phyloP scores from a whole-genome alignment of 2,113 vertebrate genomes.

The Ophthalmolycus amberensis region DNA sequence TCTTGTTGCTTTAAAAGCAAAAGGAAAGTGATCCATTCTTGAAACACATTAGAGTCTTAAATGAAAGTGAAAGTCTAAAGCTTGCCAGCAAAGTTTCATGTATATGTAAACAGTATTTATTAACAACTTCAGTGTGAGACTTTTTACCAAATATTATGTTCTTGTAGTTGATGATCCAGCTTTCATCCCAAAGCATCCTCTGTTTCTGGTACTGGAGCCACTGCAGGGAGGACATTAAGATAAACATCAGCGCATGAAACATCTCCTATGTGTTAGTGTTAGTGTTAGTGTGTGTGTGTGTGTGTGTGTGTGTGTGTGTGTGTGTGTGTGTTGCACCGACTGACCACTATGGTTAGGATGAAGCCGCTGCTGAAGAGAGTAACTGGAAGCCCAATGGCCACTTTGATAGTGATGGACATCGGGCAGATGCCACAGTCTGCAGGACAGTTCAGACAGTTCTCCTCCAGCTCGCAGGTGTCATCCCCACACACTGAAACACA shows the following conservation, averaged over 20 bases:
- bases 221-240: slow-evolving; percentile 54
- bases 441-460: slow-evolving; percentile 83
- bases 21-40: not conserved
- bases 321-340: slow-evolving; percentile 15
- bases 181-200: slow-evolving; percentile 87
- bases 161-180: slow-evolving; percentile 86
- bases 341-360: slow-evolving; percentile 83
- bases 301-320: slow-evolving; percentile 20
- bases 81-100: not conserved
- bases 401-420: slow-evolving; percentile 80
- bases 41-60: not conserved
- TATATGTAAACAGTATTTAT: not conserved
- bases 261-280: not conserved
- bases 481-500: slow-evolving; percentile 82
- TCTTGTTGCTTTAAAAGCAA: not conserved
- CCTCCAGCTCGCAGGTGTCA: slow-evolving; percentile 77
- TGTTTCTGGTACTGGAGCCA: slow-evolving; percentile 87
- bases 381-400: slow-evolving; percentile 82
- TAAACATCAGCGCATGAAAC: slow-evolving; percentile 14
- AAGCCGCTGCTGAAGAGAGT: slow-evolving; percentile 82
- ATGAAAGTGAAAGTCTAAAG: slow-evolving; percentile 9
- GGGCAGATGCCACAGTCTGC: slow-evolving; percentile 85
- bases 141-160: slow-evolving; percentile 81
- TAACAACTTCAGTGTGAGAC: not conserved
- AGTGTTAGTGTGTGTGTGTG: slow-evolving; percentile 25